A percentile compares a stretch with the other conserved stretches of the same genome.
Evolutionary conservation across 2,113 vertebrate genomes (phyloP).

Genomic region (Pterophyllum scalare): DNA sequence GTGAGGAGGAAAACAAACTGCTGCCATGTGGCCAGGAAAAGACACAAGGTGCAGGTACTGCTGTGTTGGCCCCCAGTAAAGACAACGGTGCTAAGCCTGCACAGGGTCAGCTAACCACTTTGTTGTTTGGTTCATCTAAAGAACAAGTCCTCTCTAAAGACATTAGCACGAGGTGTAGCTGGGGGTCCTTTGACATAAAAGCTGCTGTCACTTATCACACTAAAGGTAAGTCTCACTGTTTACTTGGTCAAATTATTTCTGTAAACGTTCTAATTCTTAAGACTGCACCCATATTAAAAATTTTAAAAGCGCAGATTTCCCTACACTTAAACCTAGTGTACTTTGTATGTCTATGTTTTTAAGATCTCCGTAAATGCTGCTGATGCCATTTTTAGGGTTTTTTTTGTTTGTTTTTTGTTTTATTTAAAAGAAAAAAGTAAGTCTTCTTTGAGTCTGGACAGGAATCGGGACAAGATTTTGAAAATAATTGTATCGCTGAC

Average conservation of each 20-base stretch:
- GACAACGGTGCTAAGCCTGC: constrained; percentile 88
- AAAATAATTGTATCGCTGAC: neutral
- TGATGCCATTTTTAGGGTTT: too few relatives aligned
- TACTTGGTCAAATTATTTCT: neutral
- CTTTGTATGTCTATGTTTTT: neutral
- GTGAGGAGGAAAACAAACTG: constrained; percentile 83
- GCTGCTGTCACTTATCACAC: constrained; percentile 98
- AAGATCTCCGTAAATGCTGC: neutral
- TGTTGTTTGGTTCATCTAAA: constrained; percentile 88
- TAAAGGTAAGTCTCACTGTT: constrained; percentile 88
- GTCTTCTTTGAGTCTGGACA: too few relatives aligned
- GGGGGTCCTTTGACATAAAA: constrained; percentile 92
- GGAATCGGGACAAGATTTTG: too few relatives aligned
- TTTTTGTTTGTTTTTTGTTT: too few relatives aligned
- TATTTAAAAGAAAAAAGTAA: too few relatives aligned
- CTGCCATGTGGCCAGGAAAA: constrained; percentile 84
- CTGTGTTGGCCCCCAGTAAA: constrained; percentile 87
- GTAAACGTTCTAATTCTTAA: neutral
- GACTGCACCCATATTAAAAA: neutral
- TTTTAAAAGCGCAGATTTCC: neutral
- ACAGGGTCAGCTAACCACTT: constrained; percentile 87
- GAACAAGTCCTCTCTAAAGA: constrained; percentile 89
- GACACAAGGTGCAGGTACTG: constrained; percentile 86
- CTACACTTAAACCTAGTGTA: too few relatives aligned
- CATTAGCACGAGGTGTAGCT: constrained; percentile 91